Percentiles rank a stretch among this genome's conserved stretches.
phyloP scores from a whole-genome alignment of 2,113 vertebrate genomes.

The Gobius niger region DNA sequence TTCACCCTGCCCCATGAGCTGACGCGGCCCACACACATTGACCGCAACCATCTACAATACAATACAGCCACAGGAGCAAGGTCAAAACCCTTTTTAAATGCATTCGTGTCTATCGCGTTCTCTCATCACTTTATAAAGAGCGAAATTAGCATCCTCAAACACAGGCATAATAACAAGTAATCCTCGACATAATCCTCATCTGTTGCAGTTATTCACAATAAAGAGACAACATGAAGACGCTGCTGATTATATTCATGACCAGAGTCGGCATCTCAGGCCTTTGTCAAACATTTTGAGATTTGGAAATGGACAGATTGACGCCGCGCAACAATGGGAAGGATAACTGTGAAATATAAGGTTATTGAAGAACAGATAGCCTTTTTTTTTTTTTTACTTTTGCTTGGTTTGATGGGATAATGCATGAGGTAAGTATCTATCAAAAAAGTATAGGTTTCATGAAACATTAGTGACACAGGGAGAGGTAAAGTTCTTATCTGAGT shows the following conservation, averaged over 20 bases:
- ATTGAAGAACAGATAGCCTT: not conserved
- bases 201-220: slow-evolving; percentile 6
- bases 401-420: no score
- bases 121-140: not conserved
- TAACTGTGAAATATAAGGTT: not conserved
- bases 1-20: slow-evolving; percentile 55
- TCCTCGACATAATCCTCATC: slow-evolving; percentile 27
- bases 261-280: not conserved
- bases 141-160: slow-evolving; percentile 53
- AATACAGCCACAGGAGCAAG: not conserved
- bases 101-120: not conserved
- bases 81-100: slow-evolving; percentile 9
- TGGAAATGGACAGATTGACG: slow-evolving; percentile 1
- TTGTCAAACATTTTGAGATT: not conserved
- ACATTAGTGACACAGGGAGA: no score
- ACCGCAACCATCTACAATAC: slow-evolving; percentile 23
- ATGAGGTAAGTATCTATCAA: no score
- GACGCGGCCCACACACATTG: slow-evolving; percentile 45
- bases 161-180: slow-evolving; percentile 37
- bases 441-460: no score
- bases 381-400: not conserved
- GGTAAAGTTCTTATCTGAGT: no score
- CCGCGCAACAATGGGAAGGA: not conserved
- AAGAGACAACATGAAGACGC: not conserved
- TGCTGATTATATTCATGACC: slow-evolving; percentile 1